Base-by-base conservation (phyloP, 1,140 invertebrate genomes). In the Tribolium castaneum region DNA sequence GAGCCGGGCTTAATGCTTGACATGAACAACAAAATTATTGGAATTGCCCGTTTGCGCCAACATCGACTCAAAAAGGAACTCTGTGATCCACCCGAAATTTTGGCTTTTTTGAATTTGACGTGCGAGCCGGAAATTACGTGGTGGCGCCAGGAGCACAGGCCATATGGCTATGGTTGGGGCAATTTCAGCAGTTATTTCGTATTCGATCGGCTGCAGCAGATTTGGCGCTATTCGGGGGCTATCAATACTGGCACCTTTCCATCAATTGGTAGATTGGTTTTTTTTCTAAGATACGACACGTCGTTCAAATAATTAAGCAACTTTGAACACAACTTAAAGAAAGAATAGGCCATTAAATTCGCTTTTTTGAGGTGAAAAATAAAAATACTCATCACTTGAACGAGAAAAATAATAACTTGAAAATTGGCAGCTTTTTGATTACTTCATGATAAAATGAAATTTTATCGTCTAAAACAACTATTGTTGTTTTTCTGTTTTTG, bases 1-100 rank as follows among this genome's bases (percentile, higher is more conserved):
- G 76, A 82, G n/a, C 81, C 82, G 4, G 82, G 82, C 1, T 76
- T 82, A 71, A 80, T 80, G 13, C 77, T 70, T 12, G 82, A 83
- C 70, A 77, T 81, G 19, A 73, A 51, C 19, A 83, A 83, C 70
- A 82, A 82, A 75, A 80, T 80, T 35, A 49, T 82, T 7, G 80
- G 80, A 49, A 54, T 82, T 13, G 78, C 76, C 9, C 73, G 78
- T 6, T 34, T 83, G 5, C 71, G 82, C 52, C 82, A 83, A 75
- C 76, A 80, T 7, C 35, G 82, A 54, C 50, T 70, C 0, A 30
- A 50, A 10, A n/a, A n/a, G 22, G 6, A 19, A 30, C 70, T 71
- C 22, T 25, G 25, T 6, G 10, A 22, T 25, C 10, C 19, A 14
- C 16, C 54, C 6, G n/a, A 59, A 59, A 19, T 25, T 10, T 22